Percentiles rank a stretch among this genome's conserved stretches.
Conservation (phyloP, 1,140 invertebrate species). For the Drosophila ironensis region DNA sequence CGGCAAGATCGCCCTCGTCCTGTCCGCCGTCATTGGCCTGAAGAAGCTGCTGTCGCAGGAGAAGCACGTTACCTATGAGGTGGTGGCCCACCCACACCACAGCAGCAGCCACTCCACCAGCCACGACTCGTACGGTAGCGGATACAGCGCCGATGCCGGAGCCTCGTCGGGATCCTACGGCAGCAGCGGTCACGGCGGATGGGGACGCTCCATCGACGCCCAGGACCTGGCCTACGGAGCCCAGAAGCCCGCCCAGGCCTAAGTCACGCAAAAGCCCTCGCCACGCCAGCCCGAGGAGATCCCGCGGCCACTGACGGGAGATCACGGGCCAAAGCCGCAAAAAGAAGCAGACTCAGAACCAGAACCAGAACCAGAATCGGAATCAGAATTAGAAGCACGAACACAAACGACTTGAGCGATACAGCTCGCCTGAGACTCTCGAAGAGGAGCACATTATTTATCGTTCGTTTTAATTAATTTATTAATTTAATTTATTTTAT, state of each 20-base stretch:
- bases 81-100: slow-evolving; percentile 91
- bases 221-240: slow-evolving; percentile 89
- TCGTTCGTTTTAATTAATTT: slow-evolving; percentile 81
- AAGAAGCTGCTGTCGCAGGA: slow-evolving; percentile 89
- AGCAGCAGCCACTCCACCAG: slow-evolving; percentile 84
- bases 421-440: slow-evolving; percentile 56
- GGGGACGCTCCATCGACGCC: slow-evolving; percentile 88
- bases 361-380: slow-evolving; percentile 19
- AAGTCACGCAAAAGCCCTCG: slow-evolving; percentile 32
- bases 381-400: slow-evolving; percentile 27
- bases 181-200: slow-evolving; percentile 85
- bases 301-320: background rate
- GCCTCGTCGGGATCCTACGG: slow-evolving; percentile 83
- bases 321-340: background rate
- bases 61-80: slow-evolving; percentile 93
- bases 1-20: slow-evolving; percentile 91
- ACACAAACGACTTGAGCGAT: slow-evolving; percentile 55
- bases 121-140: slow-evolving; percentile 86
- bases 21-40: slow-evolving; percentile 90
- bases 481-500: slow-evolving; percentile 81
- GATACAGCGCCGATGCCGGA: slow-evolving; percentile 84
- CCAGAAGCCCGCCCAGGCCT: slow-evolving; percentile 84
- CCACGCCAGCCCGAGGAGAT: slow-evolving; percentile 12
- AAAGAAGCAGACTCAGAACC: slow-evolving; percentile 16
- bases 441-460: slow-evolving; percentile 72